Evolutionary conservation across 2,888 invertebrate species (phyloP), one percentile per base, ranked within the genome.

Genomic region (Leptinotarsa rubiginosa): DNA sequence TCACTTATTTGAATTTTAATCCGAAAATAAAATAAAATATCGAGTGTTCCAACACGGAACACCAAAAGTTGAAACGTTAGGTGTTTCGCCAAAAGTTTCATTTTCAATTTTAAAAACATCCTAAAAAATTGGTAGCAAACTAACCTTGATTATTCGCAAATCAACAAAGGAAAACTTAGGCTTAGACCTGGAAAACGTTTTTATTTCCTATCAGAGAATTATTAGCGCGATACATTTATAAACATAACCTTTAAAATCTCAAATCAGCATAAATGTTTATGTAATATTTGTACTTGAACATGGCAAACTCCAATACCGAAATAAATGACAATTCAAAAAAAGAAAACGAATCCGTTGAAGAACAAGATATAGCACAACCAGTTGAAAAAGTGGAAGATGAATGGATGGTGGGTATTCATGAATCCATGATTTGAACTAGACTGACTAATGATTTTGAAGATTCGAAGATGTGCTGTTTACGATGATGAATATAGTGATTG

Each of bases 401-500:
- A 74, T 86, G 86, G 86, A 83, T 86, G 85, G 86, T 86, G 81
- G 72, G 50, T 62, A 62, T 31, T 2, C 5, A 31, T 62, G 18
- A 62, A 25, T 10, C 10, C 41, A 62, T 62, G 62, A 69, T 41
- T 18, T 15, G 1, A 41, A 10, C 2, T 70, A 22, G 20, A 47
- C 12, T 13, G 12, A 20, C 25, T 50, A 50, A 50, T 20, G 16
- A 22, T 73, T 82, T 89, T 88, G 31, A 85, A 96, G 96, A 92
- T 96, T 67, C 90, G 95, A 81, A 92, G 93, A 7, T 96, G 96
- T 86, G 87, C 90, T n/a, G 82, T 91, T n/a, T 97, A 97, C 84
- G 90, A 93, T 82, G 94, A 93, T 70, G 96, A 97, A 88, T 95
- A 95, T 84, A 89, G 90, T 25, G 96, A 96, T 79, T 97, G 97